Base-by-base conservation (phyloP, 2,113 vertebrate species). In the Petrocephalus zakoni region DNA sequence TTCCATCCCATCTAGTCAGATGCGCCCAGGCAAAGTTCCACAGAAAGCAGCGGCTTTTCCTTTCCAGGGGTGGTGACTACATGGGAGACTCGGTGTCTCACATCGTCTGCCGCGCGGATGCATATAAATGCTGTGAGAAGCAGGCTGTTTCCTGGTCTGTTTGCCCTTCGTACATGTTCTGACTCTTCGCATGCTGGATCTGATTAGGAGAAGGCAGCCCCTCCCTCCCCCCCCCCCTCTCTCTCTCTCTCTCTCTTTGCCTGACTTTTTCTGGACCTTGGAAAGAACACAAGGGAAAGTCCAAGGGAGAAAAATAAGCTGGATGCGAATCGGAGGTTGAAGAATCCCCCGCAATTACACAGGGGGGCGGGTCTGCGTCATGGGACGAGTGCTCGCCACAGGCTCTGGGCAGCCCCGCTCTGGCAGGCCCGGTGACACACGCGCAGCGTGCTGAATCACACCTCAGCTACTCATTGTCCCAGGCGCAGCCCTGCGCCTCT, bases 1-100 rank as follows among this genome's bases (percentile, higher is more conserved):
- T 89, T 89, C 85, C 68, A 49, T 56, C 21, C 34, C 5, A 68
- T 22, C n/a, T 72, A 86, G 85, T 89, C 88, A 87, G 55, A 85
- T 72, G 53, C 51, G 78, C 29, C 55, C 17, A 81, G 68, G 51
- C 88, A 49, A 1, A 46, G 51, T 64, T 47, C 49, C 84, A 87
- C 85, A 86, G 49, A 52, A 55, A 25, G 61, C 22, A 19, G 75
- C 64, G 29, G 1, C 42, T 42, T 87, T 72, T 72, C 68, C 52
- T 82, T 83, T 42, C 84, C n/a, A 29, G 51, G 22, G 47, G 52
- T 29, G 2, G 21, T n/a, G n/a, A 78, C 4, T 22, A 34, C 75
- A n/a, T 81, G 51, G 17, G 34, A 34, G 68, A 25, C 19, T 88
- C n/a, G 53, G 61, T 21, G 87, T 51, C 21, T 46, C 19, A 81